Evolutionary conservation across 2,888 invertebrate genomes (phyloP).

Genomic region (Nomada flava): DNA sequence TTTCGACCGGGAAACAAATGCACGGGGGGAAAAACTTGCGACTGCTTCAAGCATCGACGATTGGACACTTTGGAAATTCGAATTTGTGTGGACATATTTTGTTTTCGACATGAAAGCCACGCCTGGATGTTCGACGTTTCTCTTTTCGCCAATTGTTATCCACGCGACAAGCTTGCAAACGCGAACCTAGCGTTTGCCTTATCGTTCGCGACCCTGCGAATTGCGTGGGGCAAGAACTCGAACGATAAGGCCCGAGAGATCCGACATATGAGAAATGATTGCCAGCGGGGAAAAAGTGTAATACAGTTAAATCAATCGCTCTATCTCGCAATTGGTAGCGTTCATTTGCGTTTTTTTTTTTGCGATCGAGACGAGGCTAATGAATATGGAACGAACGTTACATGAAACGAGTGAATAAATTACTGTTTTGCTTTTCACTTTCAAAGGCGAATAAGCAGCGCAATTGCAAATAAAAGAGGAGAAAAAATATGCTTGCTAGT

Average conservation of each 20-base stretch:
- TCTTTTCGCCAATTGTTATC: not conserved
- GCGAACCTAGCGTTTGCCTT: conserved; percentile 49
- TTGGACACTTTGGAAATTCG: too few species aligned
- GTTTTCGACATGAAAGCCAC: too few species aligned
- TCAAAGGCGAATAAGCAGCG: too few species aligned
- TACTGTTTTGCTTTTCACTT: not conserved
- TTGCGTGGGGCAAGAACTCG: conserved; percentile 57
- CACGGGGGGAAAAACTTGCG: not conserved
- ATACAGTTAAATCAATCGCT: conserved; percentile 12
- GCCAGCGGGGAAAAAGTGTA: not conserved
- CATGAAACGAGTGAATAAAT: not conserved
- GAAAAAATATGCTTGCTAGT: too few species aligned
- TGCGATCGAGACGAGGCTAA: not conserved
- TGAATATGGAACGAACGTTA: not conserved
- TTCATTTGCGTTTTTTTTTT: not conserved
- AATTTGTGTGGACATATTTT: too few species aligned
- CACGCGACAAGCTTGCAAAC: conserved; percentile 41
- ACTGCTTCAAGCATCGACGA: not conserved
- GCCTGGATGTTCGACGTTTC: too few species aligned
- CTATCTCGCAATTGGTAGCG: conserved; percentile 2
- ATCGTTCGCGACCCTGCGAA: conserved; percentile 64
- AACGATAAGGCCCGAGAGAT: conserved; percentile 41
- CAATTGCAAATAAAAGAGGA: too few species aligned
- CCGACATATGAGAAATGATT: conserved; percentile 28
- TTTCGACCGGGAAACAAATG: not conserved